Base-by-base conservation (phyloP, 2,113 vertebrate genomes). In the Nymphicus hollandicus region DNA sequence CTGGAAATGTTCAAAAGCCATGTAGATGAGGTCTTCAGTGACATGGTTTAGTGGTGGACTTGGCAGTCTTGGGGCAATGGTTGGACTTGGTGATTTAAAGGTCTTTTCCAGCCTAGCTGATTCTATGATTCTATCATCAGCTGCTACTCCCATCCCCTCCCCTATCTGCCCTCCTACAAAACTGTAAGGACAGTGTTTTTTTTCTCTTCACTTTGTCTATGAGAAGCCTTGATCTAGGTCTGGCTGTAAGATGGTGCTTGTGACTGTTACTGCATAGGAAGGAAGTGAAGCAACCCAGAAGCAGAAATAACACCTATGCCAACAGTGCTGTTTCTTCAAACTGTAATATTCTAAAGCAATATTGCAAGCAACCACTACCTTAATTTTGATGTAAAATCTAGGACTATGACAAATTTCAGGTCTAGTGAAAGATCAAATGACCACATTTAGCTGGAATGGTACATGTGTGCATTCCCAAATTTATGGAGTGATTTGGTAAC, bases 221-320 rank as follows among this genome's bases (percentile, higher is more conserved):
- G 9, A 49, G 44, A 61, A 69, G 31, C 3, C 31, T 25, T 17
- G 25, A 16, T 9, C 7, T 9, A 73, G 31, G 14, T 53, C 79
- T 66, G 64, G 22, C 53, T 66, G 11, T 53, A 46, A 66, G 9
- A 16, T 17, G 17, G 39, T 43, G n/a, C 58, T 83, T 35, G 3
- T 47, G 81, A 55, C 93, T 33, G 31, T 91, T 96, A 28, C 3
- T 14, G 8, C 10, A 46, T 12, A 72, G 91, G 73, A 97, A 91
- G 95, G 80, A 97, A 96, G 89, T 96, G 93, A 91, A 91, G 44
- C 64, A 97, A 94, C 33, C 9, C 28, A 58, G 53, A 43, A 65
- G 37, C 37, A 70, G 70, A 96, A 97, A 73, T 86, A 96, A 96
- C 71, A 68, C 64, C 41, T 64, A 14, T 93, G 88, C 58, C 55